phyloP scores from a whole-genome alignment of 2,888 invertebrate genomes.

The Napeogenes inachia region DNA sequence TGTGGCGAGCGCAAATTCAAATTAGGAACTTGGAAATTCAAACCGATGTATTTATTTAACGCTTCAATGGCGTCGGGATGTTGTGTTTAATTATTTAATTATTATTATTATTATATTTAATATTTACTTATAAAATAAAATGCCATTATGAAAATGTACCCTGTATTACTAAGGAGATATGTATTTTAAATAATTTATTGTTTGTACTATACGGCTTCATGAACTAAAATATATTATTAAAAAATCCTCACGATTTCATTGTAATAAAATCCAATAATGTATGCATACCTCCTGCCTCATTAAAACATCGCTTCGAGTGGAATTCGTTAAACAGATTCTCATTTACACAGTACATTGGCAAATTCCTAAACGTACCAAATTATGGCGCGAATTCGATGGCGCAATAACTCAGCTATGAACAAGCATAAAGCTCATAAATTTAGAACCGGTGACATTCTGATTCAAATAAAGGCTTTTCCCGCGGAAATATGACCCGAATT shows the following conservation, averaged over 20 bases:
- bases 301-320: conserved; percentile 19
- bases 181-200: no score
- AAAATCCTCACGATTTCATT: background rate
- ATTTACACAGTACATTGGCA: conserved; percentile 27
- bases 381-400: conserved; percentile 34
- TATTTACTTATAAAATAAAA: no score
- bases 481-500: conserved; percentile 51
- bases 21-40: conserved; percentile 30
- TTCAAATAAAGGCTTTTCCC: conserved; percentile 55
- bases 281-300: conserved; percentile 16
- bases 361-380: conserved; percentile 30
- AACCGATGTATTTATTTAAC: conserved; percentile 19
- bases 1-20: conserved; percentile 31
- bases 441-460: conserved; percentile 57
- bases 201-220: no score
- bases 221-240: background rate
- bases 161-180: no score
- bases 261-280: background rate
- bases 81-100: background rate
- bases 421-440: conserved; percentile 62
- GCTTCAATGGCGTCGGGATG: background rate
- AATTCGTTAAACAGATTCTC: conserved; percentile 26
- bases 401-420: conserved; percentile 53
- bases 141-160: no score
- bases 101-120: no score